phyloP scores from a whole-genome alignment of 2,113 vertebrate species.

The Asarcornis scutulata region DNA sequence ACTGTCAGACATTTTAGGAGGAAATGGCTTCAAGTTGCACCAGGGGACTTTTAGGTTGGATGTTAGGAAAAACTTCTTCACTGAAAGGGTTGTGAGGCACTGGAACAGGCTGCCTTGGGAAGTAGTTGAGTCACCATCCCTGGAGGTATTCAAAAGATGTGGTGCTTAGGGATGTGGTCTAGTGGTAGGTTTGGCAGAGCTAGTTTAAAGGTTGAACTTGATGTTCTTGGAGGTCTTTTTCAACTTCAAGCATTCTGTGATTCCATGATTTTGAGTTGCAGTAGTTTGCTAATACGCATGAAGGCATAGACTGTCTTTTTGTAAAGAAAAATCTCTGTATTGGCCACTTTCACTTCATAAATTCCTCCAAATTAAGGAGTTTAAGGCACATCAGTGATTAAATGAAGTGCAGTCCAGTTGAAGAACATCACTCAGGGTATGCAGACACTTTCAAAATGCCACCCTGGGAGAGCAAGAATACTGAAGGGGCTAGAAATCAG shows the following conservation, averaged over 20 bases:
- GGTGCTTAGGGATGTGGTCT: not conserved
- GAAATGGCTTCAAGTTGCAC: too few species aligned
- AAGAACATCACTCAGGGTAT: not conserved
- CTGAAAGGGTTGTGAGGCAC: too few species aligned
- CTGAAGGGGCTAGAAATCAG: not conserved
- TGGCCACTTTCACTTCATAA: not conserved
- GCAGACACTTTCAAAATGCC: not conserved
- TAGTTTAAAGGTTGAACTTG: too few species aligned
- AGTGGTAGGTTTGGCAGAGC: not conserved
- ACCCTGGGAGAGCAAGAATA: not conserved
- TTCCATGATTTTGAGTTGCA: not conserved
- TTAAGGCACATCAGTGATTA: not conserved
- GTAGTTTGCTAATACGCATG: not conserved
- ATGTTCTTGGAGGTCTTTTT: too few species aligned
- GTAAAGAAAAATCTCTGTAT: not conserved
- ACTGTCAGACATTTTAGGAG: not conserved
- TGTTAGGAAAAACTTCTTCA: too few species aligned
- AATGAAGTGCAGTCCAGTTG: not conserved
- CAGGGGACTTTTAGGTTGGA: too few species aligned
- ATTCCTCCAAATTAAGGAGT: not conserved
- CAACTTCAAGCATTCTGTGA: too few species aligned
- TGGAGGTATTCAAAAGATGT: not conserved
- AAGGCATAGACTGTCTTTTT: not conserved
- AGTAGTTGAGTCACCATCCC: too few species aligned
- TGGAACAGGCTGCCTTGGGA: not conserved